Percentiles rank a stretch among this genome's conserved stretches.
These are phyloP conservation scores for Rotaria socialis DNA, from an alignment of 2,888 invertebrate genomes.

Conservation along the genomic window DNA sequence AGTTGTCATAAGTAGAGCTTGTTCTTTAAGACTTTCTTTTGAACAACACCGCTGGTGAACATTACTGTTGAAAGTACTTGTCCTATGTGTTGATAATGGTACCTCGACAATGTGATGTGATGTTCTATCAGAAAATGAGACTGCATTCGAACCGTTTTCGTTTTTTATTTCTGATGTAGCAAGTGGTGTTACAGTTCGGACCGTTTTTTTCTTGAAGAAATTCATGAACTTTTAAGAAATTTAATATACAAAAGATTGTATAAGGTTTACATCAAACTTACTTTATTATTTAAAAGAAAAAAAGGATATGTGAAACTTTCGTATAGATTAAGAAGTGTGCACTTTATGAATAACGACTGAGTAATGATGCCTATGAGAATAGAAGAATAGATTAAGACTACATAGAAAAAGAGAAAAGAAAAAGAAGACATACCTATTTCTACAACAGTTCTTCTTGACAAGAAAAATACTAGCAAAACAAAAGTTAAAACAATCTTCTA, in stretches of 20 bases:
- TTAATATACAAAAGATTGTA: no score
- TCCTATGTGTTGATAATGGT: not conserved
- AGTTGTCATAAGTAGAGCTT: slow-evolving; percentile 37
- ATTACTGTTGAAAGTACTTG: not conserved
- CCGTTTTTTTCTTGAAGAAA: not conserved
- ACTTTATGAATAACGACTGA: no score
- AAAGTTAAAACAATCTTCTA: not conserved
- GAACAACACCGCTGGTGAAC: not conserved
- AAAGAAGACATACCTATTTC: no score
- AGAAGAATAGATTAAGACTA: no score
- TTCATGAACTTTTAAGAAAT: not conserved
- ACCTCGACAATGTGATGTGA: not conserved
- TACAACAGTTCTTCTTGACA: no score
- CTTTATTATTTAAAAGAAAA: not conserved
- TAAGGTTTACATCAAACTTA: not conserved
- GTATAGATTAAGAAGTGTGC: no score
- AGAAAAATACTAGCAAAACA: no score
- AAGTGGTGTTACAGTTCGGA: not conserved
- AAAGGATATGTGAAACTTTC: no score
- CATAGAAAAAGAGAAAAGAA: no score
- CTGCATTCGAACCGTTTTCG: not conserved
- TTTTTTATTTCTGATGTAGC: not conserved
- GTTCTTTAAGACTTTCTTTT: slow-evolving; percentile 43
- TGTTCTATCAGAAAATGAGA: not conserved
- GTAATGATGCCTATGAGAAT: no score